Base-by-base conservation (phyloP, 2,888 invertebrate species). In the Rhagonycha lutea region DNA sequence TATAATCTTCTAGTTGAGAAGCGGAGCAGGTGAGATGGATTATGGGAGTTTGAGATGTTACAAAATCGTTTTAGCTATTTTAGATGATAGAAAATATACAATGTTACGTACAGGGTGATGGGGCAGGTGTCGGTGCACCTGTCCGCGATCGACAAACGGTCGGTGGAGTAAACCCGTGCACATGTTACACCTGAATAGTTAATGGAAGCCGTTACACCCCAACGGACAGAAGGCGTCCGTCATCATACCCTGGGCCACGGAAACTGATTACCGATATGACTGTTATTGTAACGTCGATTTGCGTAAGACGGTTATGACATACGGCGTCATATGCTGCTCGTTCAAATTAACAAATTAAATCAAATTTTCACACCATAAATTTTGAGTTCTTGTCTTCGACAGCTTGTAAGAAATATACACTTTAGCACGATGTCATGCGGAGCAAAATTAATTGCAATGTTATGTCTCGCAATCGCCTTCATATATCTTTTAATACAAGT, bases 141-240 rank as follows among this genome's bases (percentile, higher is more conserved):
- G 86, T 84, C 24, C 26, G 47, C n/a, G 8, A 26, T 65, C 82
- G 78, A 76, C 79, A 79, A 80, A 81, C 82, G 80, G 80, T 81
- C 77, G 76, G 80, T 79, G 80, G 76, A 78, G 78, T 74, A 79
- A 79, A 80, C 78, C 78, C 71, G 68, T 73, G 83, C 85, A 85
- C 84, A 85, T 86, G 85, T 83, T 84, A 81, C 85, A 84, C 84
- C 84, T 85, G 84, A 85, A 84, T 84, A 82, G 84, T 81, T 81
- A 82, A 83, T 83, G 82, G 82, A 74, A 83, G 83, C 84, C 84
- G 84, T 84, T 84, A 83, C 83, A 83, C 82, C 83, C 84, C 81
- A 83, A 83, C 79, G 80, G 78, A 80, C 80, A 81, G 78, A 81
- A 81, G 81, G 81, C 79, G 80, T 75, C 72, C 80, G 80, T 74